A percentile compares a stretch with the other conserved stretches of the same genome.
Evolutionary conservation across 2,888 invertebrate genomes (phyloP).

Genomic region (Clunio marinus): DNA sequence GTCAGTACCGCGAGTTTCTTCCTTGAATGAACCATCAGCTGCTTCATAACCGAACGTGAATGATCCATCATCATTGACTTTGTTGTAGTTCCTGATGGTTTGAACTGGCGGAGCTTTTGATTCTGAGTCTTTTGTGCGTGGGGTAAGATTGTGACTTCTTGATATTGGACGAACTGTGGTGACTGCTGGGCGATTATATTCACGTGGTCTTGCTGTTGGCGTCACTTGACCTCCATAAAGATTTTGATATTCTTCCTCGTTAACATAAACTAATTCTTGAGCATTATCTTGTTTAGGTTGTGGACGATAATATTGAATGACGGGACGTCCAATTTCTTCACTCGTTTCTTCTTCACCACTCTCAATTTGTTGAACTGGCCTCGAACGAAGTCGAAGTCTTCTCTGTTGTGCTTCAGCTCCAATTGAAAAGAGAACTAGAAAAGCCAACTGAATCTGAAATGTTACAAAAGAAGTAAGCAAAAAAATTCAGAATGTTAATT

Average conservation of each 20-base stretch:
- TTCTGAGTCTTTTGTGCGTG: slow-evolving; percentile 56
- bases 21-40: slow-evolving; percentile 81
- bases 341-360: slow-evolving; percentile 23
- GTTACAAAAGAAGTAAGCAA: neutral
- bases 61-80: slow-evolving; percentile 61
- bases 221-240: slow-evolving; percentile 51
- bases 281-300: slow-evolving; percentile 45
- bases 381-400: slow-evolving; percentile 7
- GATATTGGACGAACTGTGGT: slow-evolving; percentile 45
- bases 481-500: neutral
- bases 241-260: slow-evolving; percentile 53
- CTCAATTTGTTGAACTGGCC: slow-evolving; percentile 25
- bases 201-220: slow-evolving; percentile 41
- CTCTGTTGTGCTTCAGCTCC: slow-evolving; percentile 22
- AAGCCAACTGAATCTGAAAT: slow-evolving; percentile 9
- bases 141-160: slow-evolving; percentile 45
- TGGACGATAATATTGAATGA: slow-evolving; percentile 51
- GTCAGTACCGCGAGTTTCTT: slow-evolving; percentile 79
- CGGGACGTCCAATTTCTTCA: slow-evolving; percentile 46
- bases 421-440: slow-evolving; percentile 9
- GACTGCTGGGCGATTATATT: slow-evolving; percentile 42
- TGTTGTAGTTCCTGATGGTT: slow-evolving; percentile 78
- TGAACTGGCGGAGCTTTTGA: slow-evolving; percentile 70
- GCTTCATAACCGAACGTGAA: slow-evolving; percentile 67
- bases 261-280: slow-evolving; percentile 49